Percentiles rank a stretch among this genome's conserved stretches.
These are phyloP conservation scores for Drosophila nannoptera DNA, from an alignment of 1,140 invertebrate species.

Conservation along the genomic window DNA sequence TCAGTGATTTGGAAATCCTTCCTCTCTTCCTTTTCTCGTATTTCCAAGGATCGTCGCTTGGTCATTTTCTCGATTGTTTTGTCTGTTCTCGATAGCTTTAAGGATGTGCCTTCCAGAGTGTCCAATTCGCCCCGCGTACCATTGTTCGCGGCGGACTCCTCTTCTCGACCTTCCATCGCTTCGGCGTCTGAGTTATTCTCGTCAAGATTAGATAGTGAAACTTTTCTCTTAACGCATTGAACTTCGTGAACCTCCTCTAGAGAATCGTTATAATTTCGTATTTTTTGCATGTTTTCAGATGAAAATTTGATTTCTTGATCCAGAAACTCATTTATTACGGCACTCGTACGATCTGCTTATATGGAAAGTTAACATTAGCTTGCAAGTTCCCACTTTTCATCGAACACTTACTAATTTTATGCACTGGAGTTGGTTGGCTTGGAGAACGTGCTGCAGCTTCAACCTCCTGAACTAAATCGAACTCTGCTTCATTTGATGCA, in stretches of 20 bases:
- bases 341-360: background rate
- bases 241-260: constrained; percentile 36
- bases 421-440: background rate
- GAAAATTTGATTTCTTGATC: constrained; percentile 42
- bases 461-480: constrained; percentile 29
- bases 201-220: constrained; percentile 22
- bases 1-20: constrained; percentile 11
- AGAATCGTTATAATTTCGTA: background rate
- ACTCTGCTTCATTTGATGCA: constrained; percentile 20
- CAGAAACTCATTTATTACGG: constrained; percentile 41
- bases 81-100: constrained; percentile 54
- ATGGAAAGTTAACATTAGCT: background rate
- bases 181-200: constrained; percentile 22
- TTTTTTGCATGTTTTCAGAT: background rate
- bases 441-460: background rate
- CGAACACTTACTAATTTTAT: constrained; percentile 22
- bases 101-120: constrained; percentile 46
- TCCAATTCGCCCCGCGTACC: constrained; percentile 39
- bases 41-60: constrained; percentile 42
- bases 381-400: no score
- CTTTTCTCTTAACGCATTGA: constrained; percentile 46
- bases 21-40: constrained; percentile 22
- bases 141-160: constrained; percentile 14
- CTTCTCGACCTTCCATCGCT: constrained; percentile 1
- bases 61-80: constrained; percentile 65